A percentile compares a stretch with the other conserved stretches of the same genome.
Evolutionary conservation across 2,888 invertebrate species (phyloP).

Genomic region (Caenorhabditis auriculariae): DNA sequence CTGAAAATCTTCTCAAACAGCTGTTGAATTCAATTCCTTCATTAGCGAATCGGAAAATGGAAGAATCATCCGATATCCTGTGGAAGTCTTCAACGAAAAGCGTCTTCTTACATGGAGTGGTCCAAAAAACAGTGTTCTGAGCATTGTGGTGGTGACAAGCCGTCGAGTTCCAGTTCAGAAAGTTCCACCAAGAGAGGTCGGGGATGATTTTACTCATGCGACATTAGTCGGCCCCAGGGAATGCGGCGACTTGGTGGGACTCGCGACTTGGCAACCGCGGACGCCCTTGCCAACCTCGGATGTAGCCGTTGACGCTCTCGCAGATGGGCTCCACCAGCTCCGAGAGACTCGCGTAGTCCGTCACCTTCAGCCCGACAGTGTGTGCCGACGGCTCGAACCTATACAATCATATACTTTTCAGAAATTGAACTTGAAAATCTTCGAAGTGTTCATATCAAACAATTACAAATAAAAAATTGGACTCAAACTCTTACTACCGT

Average conservation of each 20-base stretch:
- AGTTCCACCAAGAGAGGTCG: slow-evolving; percentile 61
- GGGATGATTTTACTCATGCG: slow-evolving; percentile 36
- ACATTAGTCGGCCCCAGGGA: too few relatives aligned
- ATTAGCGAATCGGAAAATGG: too few relatives aligned
- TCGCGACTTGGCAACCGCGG: not conserved
- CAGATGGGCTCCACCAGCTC: slow-evolving; percentile 51
- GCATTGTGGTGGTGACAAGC: slow-evolving; percentile 50
- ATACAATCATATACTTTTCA: slow-evolving; percentile 11
- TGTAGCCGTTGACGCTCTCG: slow-evolving; percentile 47
- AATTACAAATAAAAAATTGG: slow-evolving; percentile 28
- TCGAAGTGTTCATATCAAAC: slow-evolving; percentile 22
- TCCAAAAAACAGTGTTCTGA: slow-evolving; percentile 54
- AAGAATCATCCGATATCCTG: too few relatives aligned
- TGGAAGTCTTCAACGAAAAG: too few relatives aligned
- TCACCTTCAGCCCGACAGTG: slow-evolving; percentile 43
- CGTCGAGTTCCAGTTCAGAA: slow-evolving; percentile 57
- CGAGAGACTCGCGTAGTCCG: slow-evolving; percentile 45
- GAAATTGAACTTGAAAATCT: too few relatives aligned
- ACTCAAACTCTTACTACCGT: too few relatives aligned
- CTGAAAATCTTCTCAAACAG: too few relatives aligned
- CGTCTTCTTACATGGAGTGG: slow-evolving; percentile 50
- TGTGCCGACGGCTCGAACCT: slow-evolving; percentile 46
- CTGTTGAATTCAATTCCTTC: too few relatives aligned
- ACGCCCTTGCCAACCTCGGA: slow-evolving; percentile 29
- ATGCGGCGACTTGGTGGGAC: not conserved